phyloP scores from a whole-genome alignment of 2,113 vertebrate genomes.

The Ardeotis arabs region DNA sequence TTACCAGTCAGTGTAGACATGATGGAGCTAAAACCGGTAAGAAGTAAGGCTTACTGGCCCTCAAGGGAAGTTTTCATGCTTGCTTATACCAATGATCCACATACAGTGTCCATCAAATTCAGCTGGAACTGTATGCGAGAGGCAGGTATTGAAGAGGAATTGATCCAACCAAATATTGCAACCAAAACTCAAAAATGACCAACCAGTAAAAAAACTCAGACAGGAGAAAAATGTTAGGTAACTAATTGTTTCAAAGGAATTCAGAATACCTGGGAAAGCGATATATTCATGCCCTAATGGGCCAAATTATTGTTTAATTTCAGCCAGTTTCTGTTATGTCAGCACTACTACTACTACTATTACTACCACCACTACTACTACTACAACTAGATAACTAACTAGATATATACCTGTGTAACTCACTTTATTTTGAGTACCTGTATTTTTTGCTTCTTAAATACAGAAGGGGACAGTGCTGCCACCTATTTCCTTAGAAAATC shows the following conservation, averaged over 20 bases:
- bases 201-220: not conserved
- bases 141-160: not conserved
- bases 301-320: not conserved
- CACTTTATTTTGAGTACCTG: not conserved
- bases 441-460: not conserved
- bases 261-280: not conserved
- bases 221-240: not conserved
- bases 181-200: not conserved
- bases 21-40: not conserved
- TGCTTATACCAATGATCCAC: not conserved
- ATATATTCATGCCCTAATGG: not conserved
- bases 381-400: not conserved
- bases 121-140: not conserved
- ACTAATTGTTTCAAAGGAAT: not conserved
- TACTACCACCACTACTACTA: not conserved
- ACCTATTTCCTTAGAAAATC: not conserved
- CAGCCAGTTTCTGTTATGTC: not conserved
- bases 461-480: not conserved
- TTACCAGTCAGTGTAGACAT: not conserved
- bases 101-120: not conserved
- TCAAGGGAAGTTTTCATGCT: not conserved
- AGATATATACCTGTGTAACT: not conserved
- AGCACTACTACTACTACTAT: not conserved
- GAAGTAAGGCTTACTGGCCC: not conserved
- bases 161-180: not conserved